Conservation (phyloP, 2,113 vertebrate species). For the Paraplagusia blochii region DNA sequence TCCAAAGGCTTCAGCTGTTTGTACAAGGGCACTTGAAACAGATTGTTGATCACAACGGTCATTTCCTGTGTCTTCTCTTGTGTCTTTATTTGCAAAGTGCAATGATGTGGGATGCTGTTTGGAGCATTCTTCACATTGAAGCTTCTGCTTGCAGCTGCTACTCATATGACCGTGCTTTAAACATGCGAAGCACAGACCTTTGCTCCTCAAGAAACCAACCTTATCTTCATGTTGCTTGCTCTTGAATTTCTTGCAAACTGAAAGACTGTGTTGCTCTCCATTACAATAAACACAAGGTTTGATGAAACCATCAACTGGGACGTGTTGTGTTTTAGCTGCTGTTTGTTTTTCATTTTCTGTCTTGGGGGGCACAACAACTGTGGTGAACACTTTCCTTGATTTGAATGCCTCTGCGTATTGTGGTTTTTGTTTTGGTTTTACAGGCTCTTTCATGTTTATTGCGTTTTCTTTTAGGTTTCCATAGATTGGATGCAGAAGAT, state of each 20-base stretch:
- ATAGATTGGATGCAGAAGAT: constrained; percentile 12
- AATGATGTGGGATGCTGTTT: not conserved
- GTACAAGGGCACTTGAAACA: constrained; percentile 6
- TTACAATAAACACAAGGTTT: no score
- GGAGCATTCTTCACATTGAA: no score
- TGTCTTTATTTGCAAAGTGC: not conserved
- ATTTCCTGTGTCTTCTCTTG: constrained; percentile 8
- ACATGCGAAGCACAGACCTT: no score
- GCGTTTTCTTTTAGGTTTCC: no score
- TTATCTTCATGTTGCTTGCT: no score
- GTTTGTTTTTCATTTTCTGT: not conserved
- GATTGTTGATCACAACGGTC: constrained; percentile 10
- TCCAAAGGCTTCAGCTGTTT: no score
- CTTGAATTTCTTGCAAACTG: no score
- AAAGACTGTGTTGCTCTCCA: no score
- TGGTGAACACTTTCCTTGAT: not conserved
- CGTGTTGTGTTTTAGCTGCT: not conserved
- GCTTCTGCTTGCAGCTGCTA: no score
- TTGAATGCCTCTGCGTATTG: not conserved
- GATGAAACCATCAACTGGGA: not conserved
- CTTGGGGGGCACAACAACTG: not conserved
- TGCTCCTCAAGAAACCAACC: no score
- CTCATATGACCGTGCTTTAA: no score
- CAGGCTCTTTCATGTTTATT: not conserved
- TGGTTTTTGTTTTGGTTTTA: not conserved